These are phyloP conservation scores for Acanthosepion pharaonis DNA, from an alignment of 2,888 invertebrate genomes.

Conservation along the genomic window DNA sequence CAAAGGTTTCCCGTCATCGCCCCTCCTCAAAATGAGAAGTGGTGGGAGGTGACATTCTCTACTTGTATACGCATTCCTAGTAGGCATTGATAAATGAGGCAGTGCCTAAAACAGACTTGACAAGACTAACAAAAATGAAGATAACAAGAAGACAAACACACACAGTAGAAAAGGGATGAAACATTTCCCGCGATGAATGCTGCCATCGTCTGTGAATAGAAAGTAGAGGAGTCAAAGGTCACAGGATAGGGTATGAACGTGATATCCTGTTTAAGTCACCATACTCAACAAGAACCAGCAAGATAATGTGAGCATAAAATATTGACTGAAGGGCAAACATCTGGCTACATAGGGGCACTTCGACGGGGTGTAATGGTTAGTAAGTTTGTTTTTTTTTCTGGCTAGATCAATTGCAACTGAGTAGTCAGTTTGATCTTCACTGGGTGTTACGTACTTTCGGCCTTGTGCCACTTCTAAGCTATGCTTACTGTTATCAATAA, in stretches of 20 bases:
- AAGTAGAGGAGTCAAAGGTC: background rate
- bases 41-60: background rate
- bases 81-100: background rate
- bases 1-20: background rate
- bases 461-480: no score
- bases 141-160: background rate
- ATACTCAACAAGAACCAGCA: background rate
- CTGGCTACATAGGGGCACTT: background rate
- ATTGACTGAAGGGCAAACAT: background rate
- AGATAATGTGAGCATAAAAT: background rate
- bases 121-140: background rate
- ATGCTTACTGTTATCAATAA: no score
- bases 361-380: no score
- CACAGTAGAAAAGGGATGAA: no score
- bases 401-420: no score
- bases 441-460: no score
- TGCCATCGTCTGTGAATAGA: background rate
- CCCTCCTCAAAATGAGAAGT: background rate
- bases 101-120: background rate
- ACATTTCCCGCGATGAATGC: background rate
- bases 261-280: background rate
- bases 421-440: no score
- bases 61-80: background rate
- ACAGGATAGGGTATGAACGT: background rate
- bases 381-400: no score